A percentile compares a stretch with the other conserved stretches of the same genome.
Evolutionary conservation across 2,113 vertebrate genomes (phyloP).

Genomic region (Heptranchias perlo): DNA sequence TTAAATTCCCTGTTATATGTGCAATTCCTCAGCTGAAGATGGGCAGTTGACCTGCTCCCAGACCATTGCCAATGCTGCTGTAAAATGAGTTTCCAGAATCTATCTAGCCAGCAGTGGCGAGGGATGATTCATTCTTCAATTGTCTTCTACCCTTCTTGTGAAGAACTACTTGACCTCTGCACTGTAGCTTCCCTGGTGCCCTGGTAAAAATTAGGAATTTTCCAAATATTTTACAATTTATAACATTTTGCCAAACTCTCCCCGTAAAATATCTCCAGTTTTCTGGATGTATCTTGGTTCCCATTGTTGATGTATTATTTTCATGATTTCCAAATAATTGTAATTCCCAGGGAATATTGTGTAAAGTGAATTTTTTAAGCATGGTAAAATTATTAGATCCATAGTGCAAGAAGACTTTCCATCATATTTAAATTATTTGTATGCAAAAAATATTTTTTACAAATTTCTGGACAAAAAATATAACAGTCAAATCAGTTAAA

Average conservation of each 20-base stretch:
- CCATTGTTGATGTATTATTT: neutral
- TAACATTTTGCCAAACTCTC: neutral
- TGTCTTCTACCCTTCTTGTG: neutral
- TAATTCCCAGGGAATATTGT: neutral
- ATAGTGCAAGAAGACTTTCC: neutral
- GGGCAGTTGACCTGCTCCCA: neutral
- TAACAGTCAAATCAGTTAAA: neutral
- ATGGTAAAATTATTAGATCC: neutral
- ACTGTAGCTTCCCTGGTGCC: neutral
- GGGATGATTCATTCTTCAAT: neutral
- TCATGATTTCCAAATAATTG: neutral
- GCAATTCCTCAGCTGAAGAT: neutral
- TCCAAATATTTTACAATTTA: neutral
- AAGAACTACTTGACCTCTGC: neutral
- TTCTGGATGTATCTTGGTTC: neutral
- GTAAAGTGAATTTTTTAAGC: neutral
- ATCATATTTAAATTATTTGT: neutral
- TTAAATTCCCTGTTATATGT: neutral
- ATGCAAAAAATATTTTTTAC: neutral
- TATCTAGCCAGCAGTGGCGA: neutral
- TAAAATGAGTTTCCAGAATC: neutral
- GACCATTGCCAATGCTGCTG: neutral
- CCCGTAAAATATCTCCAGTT: neutral
- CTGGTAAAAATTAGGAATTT: neutral
- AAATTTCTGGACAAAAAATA: neutral